Percentiles rank a stretch among this genome's conserved stretches.
These are phyloP conservation scores for Tubulanus polymorphus DNA, from an alignment of 2,888 invertebrate species.

Conservation along the genomic window DNA sequence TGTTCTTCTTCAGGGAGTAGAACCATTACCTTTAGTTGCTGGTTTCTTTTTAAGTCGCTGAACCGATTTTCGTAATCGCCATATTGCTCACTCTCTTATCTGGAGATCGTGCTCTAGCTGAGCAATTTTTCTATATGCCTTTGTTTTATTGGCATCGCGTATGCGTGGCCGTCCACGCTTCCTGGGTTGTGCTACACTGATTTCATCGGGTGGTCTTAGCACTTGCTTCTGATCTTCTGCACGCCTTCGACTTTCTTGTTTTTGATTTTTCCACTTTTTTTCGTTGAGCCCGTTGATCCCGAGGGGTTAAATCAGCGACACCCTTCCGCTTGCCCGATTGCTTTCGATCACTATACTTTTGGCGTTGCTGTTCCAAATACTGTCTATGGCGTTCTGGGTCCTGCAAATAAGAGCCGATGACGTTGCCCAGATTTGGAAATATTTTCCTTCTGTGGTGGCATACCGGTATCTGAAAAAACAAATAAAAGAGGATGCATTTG, in stretches of 20 bases:
- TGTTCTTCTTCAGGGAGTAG: neutral
- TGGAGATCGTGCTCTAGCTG: neutral
- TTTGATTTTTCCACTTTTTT: neutral
- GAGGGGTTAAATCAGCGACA: neutral
- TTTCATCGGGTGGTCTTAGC: neutral
- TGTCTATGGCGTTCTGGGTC: neutral
- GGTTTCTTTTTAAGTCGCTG: neutral
- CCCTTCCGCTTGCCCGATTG: neutral
- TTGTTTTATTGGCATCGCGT: neutral
- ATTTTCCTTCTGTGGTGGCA: neutral
- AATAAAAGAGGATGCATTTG: too few relatives aligned
- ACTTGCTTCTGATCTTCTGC: neutral
- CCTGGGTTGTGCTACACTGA: neutral
- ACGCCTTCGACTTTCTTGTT: neutral
- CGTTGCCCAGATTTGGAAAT: neutral
- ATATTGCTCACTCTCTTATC: neutral
- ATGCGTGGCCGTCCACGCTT: neutral
- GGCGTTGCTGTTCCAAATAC: neutral
- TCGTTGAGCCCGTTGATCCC: neutral
- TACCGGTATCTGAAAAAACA: too few relatives aligned
- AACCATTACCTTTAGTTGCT: too few relatives aligned
- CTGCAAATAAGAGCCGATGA: too few relatives aligned
- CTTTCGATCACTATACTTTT: neutral
- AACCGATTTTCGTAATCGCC: neutral
- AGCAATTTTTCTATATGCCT: neutral